These are phyloP conservation scores for Streptopelia turtur DNA, from an alignment of 2,797 vertebrate genomes.

Conservation along the genomic window DNA sequence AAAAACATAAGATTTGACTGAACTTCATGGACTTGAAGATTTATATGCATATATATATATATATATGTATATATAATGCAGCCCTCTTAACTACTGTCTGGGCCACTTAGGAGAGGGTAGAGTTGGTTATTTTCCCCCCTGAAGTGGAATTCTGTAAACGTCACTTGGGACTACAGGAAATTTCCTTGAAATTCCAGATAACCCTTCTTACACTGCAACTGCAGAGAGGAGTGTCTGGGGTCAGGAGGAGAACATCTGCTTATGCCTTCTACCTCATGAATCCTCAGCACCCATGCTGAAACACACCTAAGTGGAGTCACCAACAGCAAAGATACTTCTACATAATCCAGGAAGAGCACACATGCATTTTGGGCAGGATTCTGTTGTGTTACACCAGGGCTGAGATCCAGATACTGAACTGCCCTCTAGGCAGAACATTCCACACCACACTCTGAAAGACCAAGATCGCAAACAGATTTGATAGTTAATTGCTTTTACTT, in stretches of 20 bases:
- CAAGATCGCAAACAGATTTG: background rate
- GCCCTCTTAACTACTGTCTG: background rate
- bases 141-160: background rate
- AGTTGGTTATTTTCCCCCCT: background rate
- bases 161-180: background rate
- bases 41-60: background rate
- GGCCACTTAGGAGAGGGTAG: background rate
- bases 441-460: background rate
- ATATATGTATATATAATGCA: background rate
- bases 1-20: slow-evolving; percentile 17
- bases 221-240: background rate
- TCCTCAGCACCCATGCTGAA: background rate
- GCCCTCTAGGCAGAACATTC: background rate
- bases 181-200: background rate
- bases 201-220: background rate
- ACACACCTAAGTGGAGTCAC: background rate
- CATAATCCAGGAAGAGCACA: background rate
- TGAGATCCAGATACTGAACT: background rate
- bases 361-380: background rate
- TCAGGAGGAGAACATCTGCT: background rate
- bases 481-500: background rate
- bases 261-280: background rate
- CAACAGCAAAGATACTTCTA: background rate
- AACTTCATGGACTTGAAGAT: background rate
- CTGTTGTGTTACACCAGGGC: background rate